Base-by-base conservation (phyloP, 2,888 invertebrate genomes). In the Brachylomia viminalis region DNA sequence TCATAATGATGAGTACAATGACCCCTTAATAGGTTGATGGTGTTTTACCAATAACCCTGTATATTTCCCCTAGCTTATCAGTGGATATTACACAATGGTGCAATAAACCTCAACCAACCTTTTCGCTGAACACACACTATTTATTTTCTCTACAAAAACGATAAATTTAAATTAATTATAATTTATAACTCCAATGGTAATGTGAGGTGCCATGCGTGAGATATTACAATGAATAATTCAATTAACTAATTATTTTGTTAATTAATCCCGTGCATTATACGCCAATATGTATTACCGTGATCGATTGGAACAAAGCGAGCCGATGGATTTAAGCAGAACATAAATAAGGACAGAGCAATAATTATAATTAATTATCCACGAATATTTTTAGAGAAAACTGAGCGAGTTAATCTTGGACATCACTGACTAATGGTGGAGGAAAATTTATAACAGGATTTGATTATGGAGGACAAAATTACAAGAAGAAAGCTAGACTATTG, bases 181-280 rank as follows among this genome's bases (percentile, higher is more conserved):
- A 78, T 86, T 75, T 74, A 72, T 58, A 74, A 72, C 54, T 52
- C 33, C 56, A 59, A 70, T 73, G 30, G 56, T 80, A 75, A 84
- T 58, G 45, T 30, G 68, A 82, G 68, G 70, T 80, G 70, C 61
- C 62, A n/a, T 84, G 84, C 83, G 85, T 85, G 86, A 67, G 68
- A 62, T 68, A 64, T 70, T 27, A 70, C 68, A 76, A 80, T 86
- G 85, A 86, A 86, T 86, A 74, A 85, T 83, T 73, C 80, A 79
- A 84, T 80, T 67, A 70, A 45, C 15, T 82, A 70, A 80, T 86
- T 76, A 79, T 75, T 62, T 77, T 77, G 74, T 72, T 72, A 83
- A 79, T 86, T 79, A 82, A 77, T 76, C 75, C 56, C n/a, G 33
- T 56, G 67, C 72, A 82, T 82, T 75, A 79, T 65, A 67, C 74